Conservation (phyloP, 2,888 invertebrate species). For the Choristoneura rosaceana region DNA sequence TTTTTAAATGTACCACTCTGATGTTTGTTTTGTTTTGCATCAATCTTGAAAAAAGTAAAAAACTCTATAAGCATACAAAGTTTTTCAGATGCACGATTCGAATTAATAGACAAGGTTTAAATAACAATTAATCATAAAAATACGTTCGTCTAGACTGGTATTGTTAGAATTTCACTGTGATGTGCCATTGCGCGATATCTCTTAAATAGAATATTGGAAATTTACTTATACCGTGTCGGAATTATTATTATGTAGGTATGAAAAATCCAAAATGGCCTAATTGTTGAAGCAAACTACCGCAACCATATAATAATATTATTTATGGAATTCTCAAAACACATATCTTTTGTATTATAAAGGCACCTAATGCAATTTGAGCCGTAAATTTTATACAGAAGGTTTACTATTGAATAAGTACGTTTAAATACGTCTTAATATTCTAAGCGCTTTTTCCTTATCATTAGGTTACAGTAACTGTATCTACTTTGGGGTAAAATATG, state of each 20-base stretch:
- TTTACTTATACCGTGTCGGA: background rate
- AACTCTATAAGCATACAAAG: too few species aligned
- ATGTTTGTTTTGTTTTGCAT: too few species aligned
- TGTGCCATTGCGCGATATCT: background rate
- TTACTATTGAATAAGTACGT: background rate
- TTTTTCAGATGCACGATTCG: background rate
- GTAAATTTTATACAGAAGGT: background rate
- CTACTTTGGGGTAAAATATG: background rate
- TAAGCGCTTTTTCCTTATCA: background rate
- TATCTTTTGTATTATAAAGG: background rate
- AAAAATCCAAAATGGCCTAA: background rate
- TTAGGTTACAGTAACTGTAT: background rate
- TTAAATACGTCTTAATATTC: background rate
- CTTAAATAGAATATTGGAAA: background rate
- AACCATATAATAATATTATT: background rate
- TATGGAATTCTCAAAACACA: background rate
- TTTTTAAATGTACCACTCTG: too few species aligned
- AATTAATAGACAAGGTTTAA: background rate
- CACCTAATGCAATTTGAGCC: background rate
- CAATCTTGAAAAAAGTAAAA: too few species aligned
- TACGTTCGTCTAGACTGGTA: background rate
- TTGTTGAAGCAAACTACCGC: background rate
- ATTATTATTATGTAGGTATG: background rate
- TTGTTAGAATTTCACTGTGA: background rate
- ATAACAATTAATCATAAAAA: background rate